phyloP scores from a whole-genome alignment of 2,797 vertebrate species.

The Euthynnus affinis region DNA sequence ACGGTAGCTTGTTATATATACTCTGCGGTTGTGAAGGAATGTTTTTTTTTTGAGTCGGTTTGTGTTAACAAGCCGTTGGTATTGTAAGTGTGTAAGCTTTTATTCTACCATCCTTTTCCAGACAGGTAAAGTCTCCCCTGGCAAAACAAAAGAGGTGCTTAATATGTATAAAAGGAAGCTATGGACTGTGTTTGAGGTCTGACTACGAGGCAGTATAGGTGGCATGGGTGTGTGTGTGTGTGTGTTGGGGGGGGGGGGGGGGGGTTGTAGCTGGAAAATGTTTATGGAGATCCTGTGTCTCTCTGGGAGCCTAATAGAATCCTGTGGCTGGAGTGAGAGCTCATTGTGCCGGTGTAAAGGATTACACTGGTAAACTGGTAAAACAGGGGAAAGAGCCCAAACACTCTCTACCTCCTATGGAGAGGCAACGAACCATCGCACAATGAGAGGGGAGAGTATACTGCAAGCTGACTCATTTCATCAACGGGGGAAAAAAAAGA shows the following conservation, averaged over 20 bases:
- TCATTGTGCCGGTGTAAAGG: constrained; percentile 83
- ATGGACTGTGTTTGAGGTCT: constrained; percentile 50
- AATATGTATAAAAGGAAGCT: constrained; percentile 63
- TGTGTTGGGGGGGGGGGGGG: no score
- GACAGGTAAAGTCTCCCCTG: constrained; percentile 64
- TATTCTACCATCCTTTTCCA: constrained; percentile 51
- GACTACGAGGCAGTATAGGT: constrained; percentile 48
- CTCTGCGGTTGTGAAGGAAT: constrained; percentile 52
- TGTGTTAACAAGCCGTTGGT: constrained; percentile 65
- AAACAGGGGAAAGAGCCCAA: constrained; percentile 80
- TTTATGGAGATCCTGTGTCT: constrained; percentile 80
- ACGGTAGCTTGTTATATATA: constrained; percentile 66
- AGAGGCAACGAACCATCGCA: constrained; percentile 74
- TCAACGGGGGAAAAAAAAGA: constrained; percentile 49
- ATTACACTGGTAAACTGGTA: constrained; percentile 87
- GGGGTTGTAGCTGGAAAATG: constrained; percentile 57
- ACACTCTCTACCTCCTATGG: constrained; percentile 76
- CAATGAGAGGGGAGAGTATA: constrained; percentile 69
- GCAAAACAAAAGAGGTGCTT: constrained; percentile 53
- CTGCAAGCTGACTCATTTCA: constrained; percentile 71
- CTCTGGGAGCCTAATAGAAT: constrained; percentile 84
- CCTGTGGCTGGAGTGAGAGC: constrained; percentile 76
- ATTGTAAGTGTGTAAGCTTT: constrained; percentile 60
- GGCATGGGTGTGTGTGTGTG: constrained; percentile 11
- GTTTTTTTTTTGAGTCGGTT: constrained; percentile 50